Conservation (phyloP, 2,888 invertebrate genomes). For the Tubiluchus corallicola region DNA sequence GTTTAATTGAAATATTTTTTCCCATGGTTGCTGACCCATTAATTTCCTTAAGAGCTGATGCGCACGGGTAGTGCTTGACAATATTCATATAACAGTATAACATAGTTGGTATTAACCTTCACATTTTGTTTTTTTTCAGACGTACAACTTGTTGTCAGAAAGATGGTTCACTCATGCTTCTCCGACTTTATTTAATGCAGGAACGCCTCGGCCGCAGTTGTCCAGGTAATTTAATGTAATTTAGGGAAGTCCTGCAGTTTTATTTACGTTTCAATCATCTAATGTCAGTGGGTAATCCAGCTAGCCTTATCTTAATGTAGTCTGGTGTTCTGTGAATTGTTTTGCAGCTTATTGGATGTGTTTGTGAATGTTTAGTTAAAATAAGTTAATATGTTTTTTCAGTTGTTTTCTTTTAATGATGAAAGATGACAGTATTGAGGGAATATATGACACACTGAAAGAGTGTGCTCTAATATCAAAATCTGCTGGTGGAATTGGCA, state of each 20-base stretch:
- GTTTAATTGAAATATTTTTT: too few relatives aligned
- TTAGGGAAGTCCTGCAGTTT: too few relatives aligned
- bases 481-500: slow-evolving; percentile 87
- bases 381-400: slow-evolving; percentile 8
- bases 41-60: too few relatives aligned
- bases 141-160: slow-evolving; percentile 85
- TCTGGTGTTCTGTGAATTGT: background rate
- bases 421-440: slow-evolving; percentile 79
- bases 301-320: background rate
- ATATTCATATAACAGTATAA: too few relatives aligned
- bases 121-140: slow-evolving; percentile 30
- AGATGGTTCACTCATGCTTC: slow-evolving; percentile 93
- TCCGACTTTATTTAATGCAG: slow-evolving; percentile 89
- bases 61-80: too few relatives aligned
- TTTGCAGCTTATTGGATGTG: slow-evolving; percentile 1
- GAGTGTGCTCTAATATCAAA: slow-evolving; percentile 91
- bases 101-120: too few relatives aligned
- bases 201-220: slow-evolving; percentile 71
- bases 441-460: slow-evolving; percentile 75
- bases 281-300: slow-evolving; percentile 11
- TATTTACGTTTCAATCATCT: slow-evolving; percentile 7
- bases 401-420: slow-evolving; percentile 87
- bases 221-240: too few relatives aligned
- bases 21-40: too few relatives aligned
- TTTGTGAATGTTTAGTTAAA: background rate